Evolutionary conservation across 2,888 invertebrate genomes (phyloP), one percentile per base, ranked within the genome.

Genomic region (Tridacna crocea): DNA sequence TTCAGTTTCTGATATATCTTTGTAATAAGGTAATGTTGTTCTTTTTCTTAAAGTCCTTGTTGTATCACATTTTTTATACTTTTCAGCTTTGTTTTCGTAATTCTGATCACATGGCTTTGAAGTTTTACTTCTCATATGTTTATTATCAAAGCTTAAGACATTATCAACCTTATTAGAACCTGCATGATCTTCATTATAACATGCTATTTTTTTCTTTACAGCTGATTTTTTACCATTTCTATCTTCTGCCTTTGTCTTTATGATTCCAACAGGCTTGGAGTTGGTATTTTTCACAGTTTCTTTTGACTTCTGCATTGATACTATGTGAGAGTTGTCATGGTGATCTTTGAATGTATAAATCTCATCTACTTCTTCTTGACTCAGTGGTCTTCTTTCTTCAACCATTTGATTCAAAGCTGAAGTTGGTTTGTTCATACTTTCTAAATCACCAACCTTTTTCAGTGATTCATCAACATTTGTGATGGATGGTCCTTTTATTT

Each of bases 381-480:
- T 72, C 26, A 72, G 55, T 26, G 24, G 51, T 26, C 24, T 55
- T 55, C 27, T 72, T 60, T 60, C 73, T 19, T 58, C 58, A 24
- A 6, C 17, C 73, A 60, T 36, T 36, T 58, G 27, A 19, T 73
- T 73, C n/a, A 36, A 15, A 24, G n/a, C 2, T 36, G 13, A 46
- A 19, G 13, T 46, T 19, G 19, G 15, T 11, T 73, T 60, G 36
- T 77, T 61, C n/a, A 74, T 61, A 19, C 70, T 55, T 58, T 85
- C 83, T 36, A 81, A 75, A 36, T 75, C 77, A 78, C 65, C 70
- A 12, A 86, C 66, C 68, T 86, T 83, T 66, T 82, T 81, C 17
- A 86, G 73, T 60, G 83, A 82, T 17, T 60, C 61, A 75, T 86
- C 72, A 61, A 74, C 75, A 81, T 83, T 80, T 65, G 68, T 68